Evolutionary conservation across 2,113 vertebrate genomes (phyloP), one percentile per base, ranked within the genome.

Genomic region (Catharus fuscescens): DNA sequence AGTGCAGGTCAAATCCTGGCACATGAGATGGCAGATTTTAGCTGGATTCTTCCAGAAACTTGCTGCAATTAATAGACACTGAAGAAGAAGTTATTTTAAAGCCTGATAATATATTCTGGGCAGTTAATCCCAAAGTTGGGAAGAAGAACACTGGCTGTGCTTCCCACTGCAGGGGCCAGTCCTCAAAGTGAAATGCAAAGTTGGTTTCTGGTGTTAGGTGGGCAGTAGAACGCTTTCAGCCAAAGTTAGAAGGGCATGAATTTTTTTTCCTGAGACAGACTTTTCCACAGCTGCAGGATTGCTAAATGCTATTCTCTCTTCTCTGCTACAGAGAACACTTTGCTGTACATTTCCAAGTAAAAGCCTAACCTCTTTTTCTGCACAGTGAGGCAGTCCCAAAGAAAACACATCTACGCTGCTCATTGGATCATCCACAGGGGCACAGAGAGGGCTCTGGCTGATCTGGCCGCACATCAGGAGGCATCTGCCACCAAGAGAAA

Each of bases 371-470:
- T 96, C 79, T 97, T 28, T 34, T 83, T 92, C 20, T 79, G 31
- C 34, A 18, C 97, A 99, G 99, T 99, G 96, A 98, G 96, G 76
- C 97, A 96, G 6, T 98, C 97, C 59, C 99, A 99, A 97, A 97
- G 96, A 23, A 98, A 97, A 83, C 99, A 99, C 91, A 95, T 99
- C 69, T 93, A 97, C 5, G 98, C 99, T 12, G 99, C 98, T 86
- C 98, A 98, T 61, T 94, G 84, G 54, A 95, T 99, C 93, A 97
- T 99, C 95, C 97, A 98, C 34, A 26, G 72, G 10, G 47, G 66
- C 38, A 95, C 93, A 1, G 96, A 97, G 60, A 29, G 29, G 10
- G 31, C 95, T 57, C 2, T 98, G n/a, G 47, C 66, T 28, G 74
- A 50, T 29, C 77, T 67, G n/a, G 42, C 59, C 12, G 16, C 4